Evolutionary conservation across 2,113 vertebrate genomes (phyloP).

Genomic region (Eulacestoma nigropectus): DNA sequence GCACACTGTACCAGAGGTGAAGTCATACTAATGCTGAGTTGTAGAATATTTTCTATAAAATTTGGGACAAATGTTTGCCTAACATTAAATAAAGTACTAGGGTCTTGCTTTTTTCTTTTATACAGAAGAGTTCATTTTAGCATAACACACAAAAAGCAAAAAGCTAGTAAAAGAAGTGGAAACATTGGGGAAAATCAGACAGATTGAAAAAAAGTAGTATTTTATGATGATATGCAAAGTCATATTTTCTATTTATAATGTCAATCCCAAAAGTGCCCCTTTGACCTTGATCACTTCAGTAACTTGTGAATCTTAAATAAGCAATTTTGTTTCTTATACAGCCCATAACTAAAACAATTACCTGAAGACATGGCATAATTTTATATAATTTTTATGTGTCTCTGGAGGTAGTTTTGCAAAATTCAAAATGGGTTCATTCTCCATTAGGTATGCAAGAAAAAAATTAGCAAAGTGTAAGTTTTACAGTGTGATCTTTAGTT

Average conservation of each 20-base stretch:
- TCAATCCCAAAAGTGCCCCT: neutral
- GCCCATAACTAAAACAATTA: neutral
- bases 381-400: neutral
- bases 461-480: neutral
- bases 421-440: neutral
- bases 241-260: neutral
- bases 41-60: neutral
- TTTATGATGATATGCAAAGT: too few species aligned
- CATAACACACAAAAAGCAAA: neutral
- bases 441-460: neutral
- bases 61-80: neutral
- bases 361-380: neutral
- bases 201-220: neutral
- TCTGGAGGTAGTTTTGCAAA: conserved; percentile 5
- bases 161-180: neutral
- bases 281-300: neutral
- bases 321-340: conserved; percentile 21
- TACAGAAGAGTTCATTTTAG: neutral
- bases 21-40: rapidly evolving
- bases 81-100: neutral
- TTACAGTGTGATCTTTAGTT: neutral
- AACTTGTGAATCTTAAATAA: neutral
- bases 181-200: rapidly evolving
- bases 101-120: neutral
- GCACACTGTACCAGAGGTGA: neutral